Percentiles rank a stretch among this genome's conserved stretches.
These are phyloP conservation scores for Misgurnus anguillicaudatus DNA, from an alignment of 2,113 vertebrate species.

Conservation along the genomic window DNA sequence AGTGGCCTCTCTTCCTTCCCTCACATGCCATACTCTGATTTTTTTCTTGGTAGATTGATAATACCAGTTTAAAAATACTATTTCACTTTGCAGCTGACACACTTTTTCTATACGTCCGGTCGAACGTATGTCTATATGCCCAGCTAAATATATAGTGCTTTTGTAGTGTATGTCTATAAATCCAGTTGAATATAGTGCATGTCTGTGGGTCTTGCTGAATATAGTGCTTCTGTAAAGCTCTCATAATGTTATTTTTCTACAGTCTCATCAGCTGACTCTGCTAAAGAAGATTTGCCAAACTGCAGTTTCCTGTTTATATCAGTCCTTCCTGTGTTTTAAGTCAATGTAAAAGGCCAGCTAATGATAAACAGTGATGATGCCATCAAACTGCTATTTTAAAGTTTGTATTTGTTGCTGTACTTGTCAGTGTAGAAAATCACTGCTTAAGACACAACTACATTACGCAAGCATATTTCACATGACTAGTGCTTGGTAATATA, in stretches of 20 bases:
- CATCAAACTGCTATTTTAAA: neutral
- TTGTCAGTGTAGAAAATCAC: neutral
- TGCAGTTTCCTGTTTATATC: slow-evolving; percentile 46
- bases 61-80: neutral
- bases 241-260: slow-evolving; percentile 18
- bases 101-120: too few relatives aligned
- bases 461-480: too few relatives aligned
- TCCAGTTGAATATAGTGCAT: neutral
- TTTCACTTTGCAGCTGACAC: neutral
- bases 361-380: neutral
- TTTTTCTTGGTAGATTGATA: neutral
- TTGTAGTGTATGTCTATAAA: neutral
- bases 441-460: too few relatives aligned
- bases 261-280: slow-evolving; percentile 19
- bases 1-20: slow-evolving; percentile 5
- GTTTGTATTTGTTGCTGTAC: neutral
- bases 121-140: neutral
- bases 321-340: slow-evolving; percentile 36
- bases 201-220: neutral
- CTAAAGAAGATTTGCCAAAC: slow-evolving; percentile 17
- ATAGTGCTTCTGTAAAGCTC: neutral
- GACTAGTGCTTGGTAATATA: too few relatives aligned
- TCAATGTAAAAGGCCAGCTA: neutral
- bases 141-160: neutral
- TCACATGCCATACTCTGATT: neutral